Evolutionary conservation across 2,113 vertebrate species (phyloP).

Genomic region (Chloebia gouldiae): DNA sequence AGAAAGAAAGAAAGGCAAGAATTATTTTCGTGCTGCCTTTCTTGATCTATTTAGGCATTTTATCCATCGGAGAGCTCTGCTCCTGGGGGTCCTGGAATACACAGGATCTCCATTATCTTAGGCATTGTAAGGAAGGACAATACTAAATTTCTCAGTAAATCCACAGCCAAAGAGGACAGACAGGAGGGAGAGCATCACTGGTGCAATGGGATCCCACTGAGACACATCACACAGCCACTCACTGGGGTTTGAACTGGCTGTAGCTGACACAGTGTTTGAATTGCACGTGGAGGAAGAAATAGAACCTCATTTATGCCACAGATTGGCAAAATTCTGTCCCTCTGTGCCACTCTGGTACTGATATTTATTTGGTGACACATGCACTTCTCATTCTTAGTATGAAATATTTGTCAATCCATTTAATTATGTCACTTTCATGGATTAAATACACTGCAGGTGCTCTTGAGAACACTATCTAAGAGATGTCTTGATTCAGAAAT

Average conservation of each 20-base stretch:
- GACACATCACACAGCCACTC: no score
- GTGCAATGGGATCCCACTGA: neutral
- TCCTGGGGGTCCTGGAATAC: neutral
- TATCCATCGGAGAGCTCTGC: neutral
- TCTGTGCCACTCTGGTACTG: neutral
- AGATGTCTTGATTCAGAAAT: neutral
- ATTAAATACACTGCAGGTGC: neutral
- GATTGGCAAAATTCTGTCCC: neutral
- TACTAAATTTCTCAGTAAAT: neutral
- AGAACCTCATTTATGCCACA: neutral
- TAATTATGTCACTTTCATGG: neutral
- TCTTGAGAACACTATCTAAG: neutral
- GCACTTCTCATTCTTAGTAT: neutral
- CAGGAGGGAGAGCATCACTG: neutral
- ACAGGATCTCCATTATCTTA: neutral
- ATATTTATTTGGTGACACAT: neutral
- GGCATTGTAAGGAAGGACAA: neutral
- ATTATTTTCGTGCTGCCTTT: neutral
- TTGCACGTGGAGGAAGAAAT: neutral
- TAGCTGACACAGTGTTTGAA: neutral
- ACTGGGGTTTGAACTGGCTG: rapidly evolving
- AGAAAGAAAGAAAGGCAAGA: neutral
- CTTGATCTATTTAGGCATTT: neutral
- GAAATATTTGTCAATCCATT: neutral
- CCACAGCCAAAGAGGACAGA: neutral